Conservation (phyloP, 2,113 vertebrate species). For the Ovis canadensis region DNA sequence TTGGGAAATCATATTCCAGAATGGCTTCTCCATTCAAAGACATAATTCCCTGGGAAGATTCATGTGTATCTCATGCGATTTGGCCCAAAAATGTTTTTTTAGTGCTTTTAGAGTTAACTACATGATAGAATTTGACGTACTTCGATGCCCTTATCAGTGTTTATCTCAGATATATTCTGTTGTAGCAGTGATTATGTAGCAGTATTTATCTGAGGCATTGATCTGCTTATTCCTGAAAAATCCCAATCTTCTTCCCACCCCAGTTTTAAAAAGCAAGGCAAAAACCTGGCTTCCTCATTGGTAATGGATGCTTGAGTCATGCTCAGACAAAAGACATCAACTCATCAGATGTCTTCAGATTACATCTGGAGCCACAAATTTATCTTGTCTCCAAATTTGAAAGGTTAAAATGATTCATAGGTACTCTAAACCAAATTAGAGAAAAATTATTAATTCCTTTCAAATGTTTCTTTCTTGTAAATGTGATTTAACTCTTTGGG, state of each 20-base stretch:
- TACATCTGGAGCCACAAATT: neutral
- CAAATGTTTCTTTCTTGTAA: constrained; percentile 1
- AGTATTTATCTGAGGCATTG: neutral
- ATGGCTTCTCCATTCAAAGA: neutral
- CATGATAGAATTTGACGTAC: neutral
- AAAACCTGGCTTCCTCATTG: neutral
- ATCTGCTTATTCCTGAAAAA: neutral
- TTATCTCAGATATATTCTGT: neutral
- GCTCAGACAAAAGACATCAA: neutral
- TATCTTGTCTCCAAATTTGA: neutral
- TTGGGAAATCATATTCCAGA: neutral
- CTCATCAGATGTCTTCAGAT: neutral
- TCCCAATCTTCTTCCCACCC: neutral
- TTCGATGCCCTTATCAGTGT: neutral
- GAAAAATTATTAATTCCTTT: constrained; percentile 11
- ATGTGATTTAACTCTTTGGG: constrained; percentile 1
- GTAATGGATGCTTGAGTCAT: neutral
- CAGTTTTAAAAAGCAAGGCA: neutral
- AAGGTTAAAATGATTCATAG: neutral
- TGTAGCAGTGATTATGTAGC: neutral
- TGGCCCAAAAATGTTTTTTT: neutral
- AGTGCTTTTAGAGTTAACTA: neutral
- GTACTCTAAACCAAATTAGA: neutral
- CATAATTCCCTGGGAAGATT: neutral
- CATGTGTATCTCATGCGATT: neutral